phyloP scores from a whole-genome alignment of 2,888 invertebrate species.

The Drosophila macrospina region DNA sequence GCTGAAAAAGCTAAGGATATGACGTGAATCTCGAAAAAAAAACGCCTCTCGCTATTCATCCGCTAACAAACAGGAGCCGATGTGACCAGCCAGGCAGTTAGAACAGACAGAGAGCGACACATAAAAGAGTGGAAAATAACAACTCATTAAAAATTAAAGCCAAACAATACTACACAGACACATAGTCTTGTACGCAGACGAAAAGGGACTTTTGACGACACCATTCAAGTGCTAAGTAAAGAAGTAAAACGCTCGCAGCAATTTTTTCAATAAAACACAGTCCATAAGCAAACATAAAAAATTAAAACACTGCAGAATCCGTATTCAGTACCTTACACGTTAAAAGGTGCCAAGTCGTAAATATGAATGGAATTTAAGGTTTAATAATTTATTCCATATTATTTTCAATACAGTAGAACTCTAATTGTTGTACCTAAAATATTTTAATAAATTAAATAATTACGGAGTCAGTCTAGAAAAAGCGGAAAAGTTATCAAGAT shows the following conservation, averaged over 20 bases:
- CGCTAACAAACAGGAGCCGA: constrained; percentile 22
- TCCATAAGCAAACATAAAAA: constrained; percentile 79
- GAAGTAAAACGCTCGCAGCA: constrained; percentile 71
- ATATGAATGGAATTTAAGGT: constrained; percentile 59
- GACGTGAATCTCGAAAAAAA: constrained; percentile 37
- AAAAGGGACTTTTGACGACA: constrained; percentile 20
- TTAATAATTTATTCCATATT: no score
- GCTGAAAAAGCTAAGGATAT: constrained; percentile 47
- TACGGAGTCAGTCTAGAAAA: neutral
- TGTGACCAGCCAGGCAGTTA: constrained; percentile 40
- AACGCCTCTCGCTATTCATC: neutral
- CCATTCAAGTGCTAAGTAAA: constrained; percentile 64
- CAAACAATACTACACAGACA: constrained; percentile 41
- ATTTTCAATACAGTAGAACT: no score
- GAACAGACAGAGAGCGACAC: constrained; percentile 42
- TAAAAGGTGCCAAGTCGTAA: constrained; percentile 77
- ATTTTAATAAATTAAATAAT: no score
- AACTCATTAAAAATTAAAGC: constrained; percentile 75
- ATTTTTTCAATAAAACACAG: constrained; percentile 72
- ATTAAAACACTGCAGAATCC: constrained; percentile 14
- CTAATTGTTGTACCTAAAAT: no score
- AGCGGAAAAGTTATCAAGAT: neutral
- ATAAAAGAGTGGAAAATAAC: constrained; percentile 64
- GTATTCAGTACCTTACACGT: constrained; percentile 27
- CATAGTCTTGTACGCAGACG: constrained; percentile 12